Evolutionary conservation across 2,113 vertebrate genomes (phyloP).

Genomic region (Clupea harengus): DNA sequence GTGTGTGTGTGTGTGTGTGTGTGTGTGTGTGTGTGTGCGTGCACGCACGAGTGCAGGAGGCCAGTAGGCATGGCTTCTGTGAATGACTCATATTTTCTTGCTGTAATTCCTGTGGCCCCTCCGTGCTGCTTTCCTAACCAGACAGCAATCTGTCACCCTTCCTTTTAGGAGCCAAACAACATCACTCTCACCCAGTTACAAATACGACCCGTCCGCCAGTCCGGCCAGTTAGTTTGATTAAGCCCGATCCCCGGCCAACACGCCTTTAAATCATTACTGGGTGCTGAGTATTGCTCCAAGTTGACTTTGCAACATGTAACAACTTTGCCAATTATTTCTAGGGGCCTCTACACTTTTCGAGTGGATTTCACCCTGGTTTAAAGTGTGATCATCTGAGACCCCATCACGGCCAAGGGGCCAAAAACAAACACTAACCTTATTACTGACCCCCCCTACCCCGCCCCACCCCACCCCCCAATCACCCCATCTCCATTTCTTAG

Average conservation of each 20-base stretch:
- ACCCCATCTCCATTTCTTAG: not conserved
- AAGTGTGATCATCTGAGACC: not conserved
- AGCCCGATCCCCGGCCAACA: not conserved
- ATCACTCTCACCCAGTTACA: constrained; percentile 17
- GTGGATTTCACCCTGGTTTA: not conserved
- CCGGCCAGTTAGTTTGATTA: constrained; percentile 2
- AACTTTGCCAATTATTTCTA: not conserved
- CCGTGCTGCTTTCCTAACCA: constrained; percentile 29
- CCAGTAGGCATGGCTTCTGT: constrained; percentile 27
- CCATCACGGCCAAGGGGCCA: not conserved
- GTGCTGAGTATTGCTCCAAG: not conserved
- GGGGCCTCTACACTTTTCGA: not conserved
- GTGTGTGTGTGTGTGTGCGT: constrained; percentile 10
- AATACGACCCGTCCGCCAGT: not conserved
- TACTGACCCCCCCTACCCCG: constrained; percentile 21
- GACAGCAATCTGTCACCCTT: constrained; percentile 38
- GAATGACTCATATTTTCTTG: constrained; percentile 51
- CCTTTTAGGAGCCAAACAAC: constrained; percentile 22
- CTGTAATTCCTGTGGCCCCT: constrained; percentile 36
- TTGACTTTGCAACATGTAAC: constrained; percentile 15
- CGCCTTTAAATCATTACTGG: constrained; percentile 3
- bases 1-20: not conserved
- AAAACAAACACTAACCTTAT: not conserved
- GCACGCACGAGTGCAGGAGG: constrained; percentile 17
- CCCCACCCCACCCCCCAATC: not conserved